Base-by-base conservation (phyloP, 2,888 invertebrate species). In the Eristalis tenax region DNA sequence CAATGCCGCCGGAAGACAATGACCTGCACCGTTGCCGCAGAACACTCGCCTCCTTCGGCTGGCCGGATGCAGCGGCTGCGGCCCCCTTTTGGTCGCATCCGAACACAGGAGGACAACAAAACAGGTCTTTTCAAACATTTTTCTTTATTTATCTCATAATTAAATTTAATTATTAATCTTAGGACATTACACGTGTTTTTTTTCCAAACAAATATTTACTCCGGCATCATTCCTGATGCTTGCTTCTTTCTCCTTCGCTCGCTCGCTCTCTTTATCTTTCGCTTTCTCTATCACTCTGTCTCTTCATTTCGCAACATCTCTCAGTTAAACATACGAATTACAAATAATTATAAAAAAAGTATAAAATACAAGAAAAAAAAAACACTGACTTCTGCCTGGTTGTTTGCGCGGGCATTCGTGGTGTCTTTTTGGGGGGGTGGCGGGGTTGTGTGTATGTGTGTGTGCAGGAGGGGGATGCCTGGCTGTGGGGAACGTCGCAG, bases 351-450 rank as follows among this genome's bases (percentile, higher is more conserved):
- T 75, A 68, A 38, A 64, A 75, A 71, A 70, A 76, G 50, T 50
- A 50, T 5, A 50, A 50, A 50, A 50, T 50, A n/a, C n/a, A 43
- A 61, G 43, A 68, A n/a, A 68, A 68, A 61, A 59, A 76, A 66
- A 77, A 83, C 82, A 77, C 68, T 77, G 78, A 83, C 83, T 83
- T 77, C 32, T 66, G 69, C 63, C 71, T 83, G 71, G 66, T 70
- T 28, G 38, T 66, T 1, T 6, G n/a, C n/a, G n/a, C 50, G 50
- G 50, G 50, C 50, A 4, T 43, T 13, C 38, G 38, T 13, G 50
- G 15, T 15, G 50, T 50, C 15, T n/a, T n/a, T 43, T 50, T 50
- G 50, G n/a, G 50, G 4, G 50, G 18, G 50, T n/a, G n/a, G 13
- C 3, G 43, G 4, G 43, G 15, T n/a, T 1, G n/a, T 4, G 50